Base-by-base conservation (phyloP, 2,113 vertebrate species). In the Poeciliopsis turrubarensis region DNA sequence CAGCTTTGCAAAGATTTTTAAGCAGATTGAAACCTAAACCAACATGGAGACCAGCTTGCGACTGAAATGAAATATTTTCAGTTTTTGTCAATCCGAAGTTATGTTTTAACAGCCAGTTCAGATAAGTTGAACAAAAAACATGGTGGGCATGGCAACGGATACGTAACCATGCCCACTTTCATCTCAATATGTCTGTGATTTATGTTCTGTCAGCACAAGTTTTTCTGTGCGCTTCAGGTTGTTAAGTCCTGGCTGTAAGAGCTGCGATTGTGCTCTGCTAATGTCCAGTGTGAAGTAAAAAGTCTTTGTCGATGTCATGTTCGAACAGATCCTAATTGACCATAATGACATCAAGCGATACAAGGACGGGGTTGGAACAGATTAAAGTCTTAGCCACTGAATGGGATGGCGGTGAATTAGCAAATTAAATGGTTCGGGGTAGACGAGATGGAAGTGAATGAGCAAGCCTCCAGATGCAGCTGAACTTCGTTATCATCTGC, bases 321-420 rank as follows among this genome's bases (percentile, higher is more conserved):
- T 29, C 68, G 60, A 75, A 73, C 75, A 70, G 51, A 76, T 81
- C 71, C 65, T 65, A 63, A 80, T 72, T 60, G 66, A 32, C 71
- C 70, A 37, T 60, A 72, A 60, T 76, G 47, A 54, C 78, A 64
- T 72, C 15, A 60, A 54, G 70, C 37, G 3, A 60, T 19, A 30
- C 41, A 9, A 62, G n/a, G 61, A 68, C 10, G 76, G 65, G 34
- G 68, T 60, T 65, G 14, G 39, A 66, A 67, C 22, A 74, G 83
- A 84, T 88, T 86, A 84, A 80, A 80, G 54, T 30, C 67, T 80
- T 72, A 64, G 57, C 22, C 30, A 25, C 15, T 73, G 66, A 68
- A 77, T 29, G 25, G 19, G 15, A 47, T 60, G 51, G 54, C 75
- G 67, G 72, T n/a, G 51, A 57, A 57, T 57, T 57, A 57, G 51